These are phyloP conservation scores for Lichenostomus cassidix DNA, from an alignment of 2,113 vertebrate genomes.

Conservation along the genomic window DNA sequence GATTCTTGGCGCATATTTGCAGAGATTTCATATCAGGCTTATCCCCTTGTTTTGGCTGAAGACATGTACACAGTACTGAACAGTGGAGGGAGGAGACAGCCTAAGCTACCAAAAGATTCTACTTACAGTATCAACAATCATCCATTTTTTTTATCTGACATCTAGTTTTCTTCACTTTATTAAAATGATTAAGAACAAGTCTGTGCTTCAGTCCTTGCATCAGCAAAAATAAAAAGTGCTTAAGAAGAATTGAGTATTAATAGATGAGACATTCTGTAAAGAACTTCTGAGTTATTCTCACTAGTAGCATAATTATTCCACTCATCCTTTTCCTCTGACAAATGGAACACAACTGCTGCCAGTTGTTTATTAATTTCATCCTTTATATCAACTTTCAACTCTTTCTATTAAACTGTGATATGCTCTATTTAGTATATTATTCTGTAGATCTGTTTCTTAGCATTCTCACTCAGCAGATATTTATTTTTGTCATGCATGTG, in stretches of 20 bases:
- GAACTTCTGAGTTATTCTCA: neutral
- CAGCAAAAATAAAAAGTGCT: neutral
- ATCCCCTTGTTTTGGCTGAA: neutral
- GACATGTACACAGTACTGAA: neutral
- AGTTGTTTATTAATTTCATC: constrained; percentile 34
- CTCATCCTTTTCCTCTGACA: neutral
- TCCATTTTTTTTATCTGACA: neutral
- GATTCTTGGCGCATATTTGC: neutral
- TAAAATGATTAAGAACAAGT: neutral
- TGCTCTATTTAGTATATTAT: constrained; percentile 34
- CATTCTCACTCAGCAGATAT: neutral
- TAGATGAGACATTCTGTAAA: neutral
- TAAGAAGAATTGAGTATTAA: neutral
- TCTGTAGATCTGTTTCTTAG: constrained; percentile 8
- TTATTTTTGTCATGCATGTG: constrained; percentile 44
- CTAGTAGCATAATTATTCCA: neutral
- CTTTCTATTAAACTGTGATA: neutral
- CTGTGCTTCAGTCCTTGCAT: neutral
- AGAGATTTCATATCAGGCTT: neutral
- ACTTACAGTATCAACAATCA: neutral
- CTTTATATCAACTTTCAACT: constrained; percentile 1
- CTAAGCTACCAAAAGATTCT: neutral
- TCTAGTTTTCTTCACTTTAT: neutral
- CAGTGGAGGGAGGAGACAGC: neutral
- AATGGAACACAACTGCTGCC: constrained; percentile 8